Evolutionary conservation across 2,113 vertebrate genomes (phyloP), one percentile per base, ranked within the genome.

Genomic region (Arenaria interpres): DNA sequence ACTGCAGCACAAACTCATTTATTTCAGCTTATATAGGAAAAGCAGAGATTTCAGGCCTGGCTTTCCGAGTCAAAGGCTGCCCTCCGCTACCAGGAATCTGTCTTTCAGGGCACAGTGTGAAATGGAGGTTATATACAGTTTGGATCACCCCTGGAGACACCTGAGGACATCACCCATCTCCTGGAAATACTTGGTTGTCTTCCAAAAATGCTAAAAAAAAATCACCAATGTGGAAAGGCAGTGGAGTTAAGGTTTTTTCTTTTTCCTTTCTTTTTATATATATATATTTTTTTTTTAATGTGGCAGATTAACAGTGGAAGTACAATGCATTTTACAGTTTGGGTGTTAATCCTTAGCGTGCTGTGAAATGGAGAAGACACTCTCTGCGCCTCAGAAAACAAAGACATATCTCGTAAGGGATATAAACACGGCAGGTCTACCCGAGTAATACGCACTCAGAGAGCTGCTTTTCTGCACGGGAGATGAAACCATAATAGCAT

Each of bases 401-500:
- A 83, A 85, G 90, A 50, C n/a, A 1, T 39, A 27, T 67, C 75
- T 51, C 0, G 1, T 33, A 18, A 82, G 76, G 77, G 62, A 32
- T 54, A n/a, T 8, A 86, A 85, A 74, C 69, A 37, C 60, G 6
- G 72, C 76, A 51, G 74, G 68, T 59, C 79, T 92, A 32, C 23
- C 53, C 2, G 35, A 54, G 68, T 21, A 64, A 88, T 21, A 14
- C 11, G 4, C 24, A 12, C 67, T 69, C 60, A 4, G 46, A 57
- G 45, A 3, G 0, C 39, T 27, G 60, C 67, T 79, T 75, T 37
- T 60, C 69, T 21, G 66, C 56, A 23, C 48, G 27, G 71, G 43
- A 95, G 79, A 68, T 76, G 84, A 85, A 93, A 93, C 85, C 59
- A 62, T 76, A 77, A 78, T 27, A 89, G 75, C 80, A 73, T 27